These are phyloP conservation scores for Peucedramus taeniatus DNA, from an alignment of 2,113 vertebrate genomes.

Conservation along the genomic window DNA sequence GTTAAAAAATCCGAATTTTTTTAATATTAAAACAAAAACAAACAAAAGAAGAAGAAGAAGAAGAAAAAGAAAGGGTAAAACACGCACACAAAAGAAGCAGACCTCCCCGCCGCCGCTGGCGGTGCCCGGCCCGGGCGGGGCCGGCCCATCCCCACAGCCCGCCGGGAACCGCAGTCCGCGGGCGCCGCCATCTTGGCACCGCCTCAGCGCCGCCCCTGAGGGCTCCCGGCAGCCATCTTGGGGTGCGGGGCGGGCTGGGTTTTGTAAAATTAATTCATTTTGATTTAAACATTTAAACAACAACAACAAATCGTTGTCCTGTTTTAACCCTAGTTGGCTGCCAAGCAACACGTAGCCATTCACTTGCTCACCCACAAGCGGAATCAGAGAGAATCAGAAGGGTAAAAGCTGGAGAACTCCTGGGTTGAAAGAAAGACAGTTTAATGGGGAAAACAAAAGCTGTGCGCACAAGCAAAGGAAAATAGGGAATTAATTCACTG, in stretches of 20 bases:
- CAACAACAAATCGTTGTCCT: background rate
- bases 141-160: background rate
- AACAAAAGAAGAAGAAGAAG: too few relatives aligned
- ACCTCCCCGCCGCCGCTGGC: too few relatives aligned
- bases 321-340: background rate
- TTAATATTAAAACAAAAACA: background rate
- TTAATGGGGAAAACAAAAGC: background rate
- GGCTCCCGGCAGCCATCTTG: background rate
- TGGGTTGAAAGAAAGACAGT: background rate
- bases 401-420: background rate
- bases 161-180: background rate
- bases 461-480: background rate
- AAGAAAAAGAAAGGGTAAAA: background rate
- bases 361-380: fast-evolving
- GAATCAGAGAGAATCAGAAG: background rate
- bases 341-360: background rate
- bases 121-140: background rate
- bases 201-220: background rate
- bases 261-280: background rate
- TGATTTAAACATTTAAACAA: background rate
- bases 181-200: slow-evolving; percentile 12
- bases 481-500: background rate
- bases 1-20: background rate
- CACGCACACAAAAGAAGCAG: background rate
- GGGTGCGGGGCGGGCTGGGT: background rate